Percentiles rank a stretch among this genome's conserved stretches.
Conservation (phyloP, 2,888 invertebrate genomes). For the Thymelicus acteon region DNA sequence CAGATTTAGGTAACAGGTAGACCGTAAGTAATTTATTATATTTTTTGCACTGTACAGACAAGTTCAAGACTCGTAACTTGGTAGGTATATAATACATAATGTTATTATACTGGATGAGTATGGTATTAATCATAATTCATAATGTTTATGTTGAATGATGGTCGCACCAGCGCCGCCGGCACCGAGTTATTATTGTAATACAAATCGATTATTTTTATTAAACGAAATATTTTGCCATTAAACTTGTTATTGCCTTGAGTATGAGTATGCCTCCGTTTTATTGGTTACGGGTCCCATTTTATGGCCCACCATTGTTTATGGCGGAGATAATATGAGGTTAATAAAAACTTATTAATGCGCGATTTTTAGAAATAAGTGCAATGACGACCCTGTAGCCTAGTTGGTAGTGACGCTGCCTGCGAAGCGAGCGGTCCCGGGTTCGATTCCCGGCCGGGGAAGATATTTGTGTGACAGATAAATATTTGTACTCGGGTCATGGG, state of each 20-base stretch:
- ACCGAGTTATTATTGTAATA: constrained; percentile 2
- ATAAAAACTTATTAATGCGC: constrained; percentile 29
- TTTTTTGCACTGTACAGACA: too few relatives aligned
- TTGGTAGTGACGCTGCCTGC: too few relatives aligned
- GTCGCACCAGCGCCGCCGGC: not conserved
- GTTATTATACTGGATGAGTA: too few relatives aligned
- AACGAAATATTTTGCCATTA: constrained; percentile 30
- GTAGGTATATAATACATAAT: too few relatives aligned
- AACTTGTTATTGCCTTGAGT: constrained; percentile 25
- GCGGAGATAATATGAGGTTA: constrained; percentile 8
- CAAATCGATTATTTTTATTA: constrained; percentile 32
- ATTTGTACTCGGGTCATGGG: too few relatives aligned
- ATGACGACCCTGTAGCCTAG: too few relatives aligned
- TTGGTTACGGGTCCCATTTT: constrained; percentile 20
- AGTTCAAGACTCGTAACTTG: too few relatives aligned
- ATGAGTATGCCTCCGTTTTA: constrained; percentile 4
- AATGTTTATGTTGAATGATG: not conserved
- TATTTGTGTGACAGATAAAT: too few relatives aligned
- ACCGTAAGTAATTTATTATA: too few relatives aligned
- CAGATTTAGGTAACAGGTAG: too few relatives aligned
- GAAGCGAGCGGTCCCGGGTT: too few relatives aligned
- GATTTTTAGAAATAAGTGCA: constrained; percentile 11
- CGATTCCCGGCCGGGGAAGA: too few relatives aligned
- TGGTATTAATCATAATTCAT: not conserved
- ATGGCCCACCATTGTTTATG: constrained; percentile 27